Evolutionary conservation across 2,113 vertebrate genomes (phyloP).

Genomic region (Tyrannus savana): DNA sequence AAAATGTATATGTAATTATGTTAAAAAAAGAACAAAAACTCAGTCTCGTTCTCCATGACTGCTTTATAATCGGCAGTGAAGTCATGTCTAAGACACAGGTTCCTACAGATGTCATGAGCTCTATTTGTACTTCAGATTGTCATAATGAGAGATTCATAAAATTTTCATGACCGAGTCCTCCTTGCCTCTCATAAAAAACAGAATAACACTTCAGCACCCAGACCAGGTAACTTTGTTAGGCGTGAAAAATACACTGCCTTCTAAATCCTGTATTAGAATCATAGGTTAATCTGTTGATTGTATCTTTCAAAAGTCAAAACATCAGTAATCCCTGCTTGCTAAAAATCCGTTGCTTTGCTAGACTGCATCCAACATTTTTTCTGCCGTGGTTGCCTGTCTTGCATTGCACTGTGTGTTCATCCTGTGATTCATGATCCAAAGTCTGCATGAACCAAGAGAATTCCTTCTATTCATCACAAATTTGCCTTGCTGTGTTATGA

Average conservation of each 20-base stretch:
- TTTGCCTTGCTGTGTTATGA: background rate
- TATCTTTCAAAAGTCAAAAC: background rate
- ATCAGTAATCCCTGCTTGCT: background rate
- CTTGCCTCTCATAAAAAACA: background rate
- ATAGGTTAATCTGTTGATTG: background rate
- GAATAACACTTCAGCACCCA: background rate
- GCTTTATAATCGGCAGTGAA: background rate
- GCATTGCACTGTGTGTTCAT: background rate
- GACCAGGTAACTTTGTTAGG: background rate
- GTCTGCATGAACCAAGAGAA: background rate
- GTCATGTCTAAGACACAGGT: background rate
- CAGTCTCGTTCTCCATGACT: background rate
- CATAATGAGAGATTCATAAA: background rate
- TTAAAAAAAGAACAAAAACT: slow-evolving; percentile 39
- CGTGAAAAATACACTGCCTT: background rate
- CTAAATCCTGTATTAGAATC: background rate
- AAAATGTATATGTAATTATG: background rate
- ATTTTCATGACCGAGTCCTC: background rate
- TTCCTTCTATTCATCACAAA: background rate
- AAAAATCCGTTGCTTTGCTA: background rate
- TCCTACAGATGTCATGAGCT: background rate
- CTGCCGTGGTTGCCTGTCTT: background rate
- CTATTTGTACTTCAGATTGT: slow-evolving; percentile 29
- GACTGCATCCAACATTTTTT: background rate
- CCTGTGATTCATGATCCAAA: background rate